Base-by-base conservation (phyloP, 2,888 invertebrate genomes). In the Spilarctia lutea region DNA sequence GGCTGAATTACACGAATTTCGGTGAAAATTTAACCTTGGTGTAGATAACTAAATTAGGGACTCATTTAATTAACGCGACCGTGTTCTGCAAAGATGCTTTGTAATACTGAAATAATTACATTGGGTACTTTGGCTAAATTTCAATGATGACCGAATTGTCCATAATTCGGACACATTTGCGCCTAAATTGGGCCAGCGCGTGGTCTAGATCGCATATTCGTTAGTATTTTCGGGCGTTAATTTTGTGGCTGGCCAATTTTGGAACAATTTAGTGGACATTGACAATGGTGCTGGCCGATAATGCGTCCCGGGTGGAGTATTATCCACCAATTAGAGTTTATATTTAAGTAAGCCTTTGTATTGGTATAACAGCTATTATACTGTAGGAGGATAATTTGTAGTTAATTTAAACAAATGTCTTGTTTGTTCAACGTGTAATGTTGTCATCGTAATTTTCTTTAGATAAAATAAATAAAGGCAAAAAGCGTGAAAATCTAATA, bases 211-310 rank as follows among this genome's bases (percentile, higher is more conserved):
- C 86, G 82, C 87, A 82, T 80, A 87, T 88, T 86, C 88, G 87
- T 88, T 88, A 87, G 86, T 84, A 84, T 87, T 86, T 80, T 80
- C 79, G 83, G 82, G 81, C 82, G 83, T 88, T 87, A 85, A 89
- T 89, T 87, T 85, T 86, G 88, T 77, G 87, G 88, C 75, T 77
- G 74, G 83, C 86, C 85, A 84, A 88, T 83, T 87, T 86, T 75
- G 78, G 86, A 71, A 82, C 86, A 86, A 86, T 89, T 87, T 87
- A 81, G 74, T 76, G 75, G 75, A 56, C 71, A 78, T 77, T 79
- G 77, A 81, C 79, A 79, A 82, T 81, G 75, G 72, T 63, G 66
- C n/a, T 56, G 66, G 67, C 18, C 52, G 20, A 48, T 66, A 75
- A 75, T 72, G 45, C 65, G 65, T 35, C 73, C 72, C 56, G 39